These are phyloP conservation scores for Wiebesia pumilae DNA, from an alignment of 1,140 invertebrate genomes.

Conservation along the genomic window DNA sequence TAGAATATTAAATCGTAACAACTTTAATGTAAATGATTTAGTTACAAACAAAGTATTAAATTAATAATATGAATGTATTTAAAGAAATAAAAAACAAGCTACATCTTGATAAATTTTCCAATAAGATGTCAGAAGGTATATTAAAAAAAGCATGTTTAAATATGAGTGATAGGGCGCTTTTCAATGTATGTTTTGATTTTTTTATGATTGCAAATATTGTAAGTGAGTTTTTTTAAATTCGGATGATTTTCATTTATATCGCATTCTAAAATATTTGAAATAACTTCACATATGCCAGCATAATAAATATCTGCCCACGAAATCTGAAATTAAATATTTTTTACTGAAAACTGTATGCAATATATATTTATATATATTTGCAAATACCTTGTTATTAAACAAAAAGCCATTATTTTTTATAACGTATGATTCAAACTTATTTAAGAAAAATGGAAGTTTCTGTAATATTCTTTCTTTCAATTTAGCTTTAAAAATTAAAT, in stretches of 20 bases:
- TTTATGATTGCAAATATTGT: slow-evolving; percentile 65
- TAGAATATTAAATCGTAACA: no score
- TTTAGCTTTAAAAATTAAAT: slow-evolving; percentile 58
- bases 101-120: no score
- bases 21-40: no score
- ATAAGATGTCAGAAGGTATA: no score
- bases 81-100: no score
- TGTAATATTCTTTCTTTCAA: slow-evolving; percentile 60
- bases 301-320: slow-evolving; percentile 73
- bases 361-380: background rate
- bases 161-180: slow-evolving; percentile 65
- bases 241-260: slow-evolving; percentile 66
- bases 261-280: slow-evolving; percentile 60
- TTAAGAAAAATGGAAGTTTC: slow-evolving; percentile 66
- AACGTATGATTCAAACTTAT: slow-evolving; percentile 71
- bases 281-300: slow-evolving; percentile 63
- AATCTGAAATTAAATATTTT: slow-evolving; percentile 59
- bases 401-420: slow-evolving; percentile 73
- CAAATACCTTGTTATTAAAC: slow-evolving; percentile 72
- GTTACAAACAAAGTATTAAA: no score
- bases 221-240: slow-evolving; percentile 65
- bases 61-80: no score
- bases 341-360: background rate
- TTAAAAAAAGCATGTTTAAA: slow-evolving; percentile 44
- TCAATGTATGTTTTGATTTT: slow-evolving; percentile 70